These are phyloP conservation scores for Alsophila aescularia DNA, from an alignment of 2,888 invertebrate genomes.

Conservation along the genomic window DNA sequence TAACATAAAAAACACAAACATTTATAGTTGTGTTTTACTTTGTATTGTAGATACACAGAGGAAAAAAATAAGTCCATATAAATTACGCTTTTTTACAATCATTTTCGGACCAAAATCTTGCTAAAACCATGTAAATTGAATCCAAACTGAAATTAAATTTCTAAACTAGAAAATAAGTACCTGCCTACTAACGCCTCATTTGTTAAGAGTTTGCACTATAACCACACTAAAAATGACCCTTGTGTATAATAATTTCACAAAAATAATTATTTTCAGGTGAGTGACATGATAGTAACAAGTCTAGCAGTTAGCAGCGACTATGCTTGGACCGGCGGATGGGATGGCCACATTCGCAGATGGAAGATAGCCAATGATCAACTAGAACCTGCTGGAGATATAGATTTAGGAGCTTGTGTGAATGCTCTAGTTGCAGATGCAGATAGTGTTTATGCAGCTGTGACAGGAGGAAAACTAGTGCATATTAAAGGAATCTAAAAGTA, in stretches of 20 bases:
- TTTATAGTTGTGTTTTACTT: too few relatives aligned
- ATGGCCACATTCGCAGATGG: constrained; percentile 79
- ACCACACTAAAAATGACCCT: too few relatives aligned
- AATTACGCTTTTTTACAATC: too few relatives aligned
- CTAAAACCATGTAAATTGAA: too few relatives aligned
- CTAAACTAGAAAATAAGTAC: too few relatives aligned
- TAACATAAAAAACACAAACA: too few relatives aligned
- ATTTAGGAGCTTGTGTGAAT: constrained; percentile 68
- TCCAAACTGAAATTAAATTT: too few relatives aligned
- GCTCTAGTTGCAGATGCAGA: constrained; percentile 54
- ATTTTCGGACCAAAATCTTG: too few relatives aligned
- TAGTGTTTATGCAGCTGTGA: constrained; percentile 56
- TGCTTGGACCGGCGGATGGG: constrained; percentile 84
- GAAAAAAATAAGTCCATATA: too few relatives aligned
- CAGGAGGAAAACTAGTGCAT: constrained; percentile 60
- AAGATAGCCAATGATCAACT: constrained; percentile 62
- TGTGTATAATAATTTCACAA: background rate
- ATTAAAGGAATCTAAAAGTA: constrained; percentile 39
- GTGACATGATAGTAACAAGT: constrained; percentile 80
- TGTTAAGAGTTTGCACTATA: too few relatives aligned
- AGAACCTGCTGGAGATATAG: constrained; percentile 63
- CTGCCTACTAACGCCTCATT: too few relatives aligned
- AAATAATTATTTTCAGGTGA: constrained; percentile 53
- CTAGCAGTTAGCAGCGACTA: constrained; percentile 67
- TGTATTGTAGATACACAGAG: too few relatives aligned